Conservation (phyloP, 2,888 invertebrate species). For the Orchesellides sinensis region DNA sequence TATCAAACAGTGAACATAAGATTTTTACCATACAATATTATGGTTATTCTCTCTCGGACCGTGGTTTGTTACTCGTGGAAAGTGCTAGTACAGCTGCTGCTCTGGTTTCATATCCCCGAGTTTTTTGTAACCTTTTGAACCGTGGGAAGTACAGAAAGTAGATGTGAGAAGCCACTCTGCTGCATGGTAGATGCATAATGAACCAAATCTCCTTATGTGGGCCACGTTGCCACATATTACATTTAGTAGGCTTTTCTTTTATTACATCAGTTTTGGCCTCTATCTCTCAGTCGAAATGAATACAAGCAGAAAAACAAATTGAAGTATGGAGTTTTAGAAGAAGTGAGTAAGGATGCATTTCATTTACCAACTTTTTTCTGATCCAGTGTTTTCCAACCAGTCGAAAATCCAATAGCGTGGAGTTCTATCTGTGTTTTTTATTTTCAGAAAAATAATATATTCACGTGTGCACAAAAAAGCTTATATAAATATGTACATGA, state of each 20-base stretch:
- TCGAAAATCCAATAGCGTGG: too few relatives aligned
- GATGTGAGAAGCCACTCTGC: slow-evolving; percentile 19
- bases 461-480: too few relatives aligned
- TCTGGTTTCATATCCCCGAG: neutral
- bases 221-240: slow-evolving; percentile 44
- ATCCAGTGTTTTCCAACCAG: too few relatives aligned
- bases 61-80: neutral
- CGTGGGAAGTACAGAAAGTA: slow-evolving; percentile 30
- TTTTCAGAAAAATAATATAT: too few relatives aligned
- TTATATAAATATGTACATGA: too few relatives aligned
- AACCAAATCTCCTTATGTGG: slow-evolving; percentile 56
- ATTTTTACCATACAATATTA: neutral
- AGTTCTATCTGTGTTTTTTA: too few relatives aligned
- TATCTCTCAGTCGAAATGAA: too few relatives aligned
- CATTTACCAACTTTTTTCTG: too few relatives aligned
- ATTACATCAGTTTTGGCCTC: too few relatives aligned
- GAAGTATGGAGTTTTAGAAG: too few relatives aligned
- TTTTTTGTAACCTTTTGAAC: slow-evolving; percentile 13
- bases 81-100: slow-evolving; percentile 8
- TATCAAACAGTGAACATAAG: neutral
- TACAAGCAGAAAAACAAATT: too few relatives aligned
- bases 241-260: slow-evolving; percentile 15
- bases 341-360: too few relatives aligned
- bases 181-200: slow-evolving; percentile 46
- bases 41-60: neutral